These are phyloP conservation scores for Erethizon dorsatum DNA, from an alignment of 2,797 vertebrate genomes.

Conservation along the genomic window DNA sequence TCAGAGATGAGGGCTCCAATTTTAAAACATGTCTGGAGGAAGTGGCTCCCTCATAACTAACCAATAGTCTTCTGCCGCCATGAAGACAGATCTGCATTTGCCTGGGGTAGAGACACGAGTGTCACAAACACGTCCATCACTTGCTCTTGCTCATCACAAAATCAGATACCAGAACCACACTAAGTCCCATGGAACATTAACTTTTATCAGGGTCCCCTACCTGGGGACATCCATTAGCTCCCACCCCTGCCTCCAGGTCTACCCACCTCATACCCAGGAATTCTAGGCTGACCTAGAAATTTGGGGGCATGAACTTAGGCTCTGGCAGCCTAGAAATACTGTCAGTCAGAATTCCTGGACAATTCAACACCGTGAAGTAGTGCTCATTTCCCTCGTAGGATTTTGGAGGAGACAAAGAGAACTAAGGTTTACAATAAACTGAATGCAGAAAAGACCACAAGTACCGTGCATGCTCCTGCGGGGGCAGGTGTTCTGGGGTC, in stretches of 20 bases:
- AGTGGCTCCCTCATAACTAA: background rate
- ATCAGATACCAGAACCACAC: background rate
- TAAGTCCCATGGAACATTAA: rapidly evolving
- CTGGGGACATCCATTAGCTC: background rate
- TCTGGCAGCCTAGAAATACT: background rate
- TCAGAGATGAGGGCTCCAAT: background rate
- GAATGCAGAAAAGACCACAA: background rate
- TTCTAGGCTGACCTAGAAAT: background rate
- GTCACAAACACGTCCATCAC: background rate
- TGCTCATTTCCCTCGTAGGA: background rate
- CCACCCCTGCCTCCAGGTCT: background rate
- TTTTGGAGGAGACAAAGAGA: conserved; percentile 4
- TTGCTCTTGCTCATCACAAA: background rate
- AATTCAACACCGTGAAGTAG: background rate
- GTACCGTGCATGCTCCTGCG: rapidly evolving
- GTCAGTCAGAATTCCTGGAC: conserved; percentile 29
- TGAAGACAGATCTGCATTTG: background rate
- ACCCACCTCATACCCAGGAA: background rate
- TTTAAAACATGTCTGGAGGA: background rate
- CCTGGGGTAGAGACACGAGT: background rate
- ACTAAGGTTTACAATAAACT: background rate
- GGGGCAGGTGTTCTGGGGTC: background rate
- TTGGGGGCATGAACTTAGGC: background rate
- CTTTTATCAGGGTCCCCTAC: background rate
- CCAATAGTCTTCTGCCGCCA: background rate